A percentile compares a stretch with the other conserved stretches of the same genome.
Conservation (phyloP, 2,113 vertebrate genomes). For the Rhadina sibilatrix region DNA sequence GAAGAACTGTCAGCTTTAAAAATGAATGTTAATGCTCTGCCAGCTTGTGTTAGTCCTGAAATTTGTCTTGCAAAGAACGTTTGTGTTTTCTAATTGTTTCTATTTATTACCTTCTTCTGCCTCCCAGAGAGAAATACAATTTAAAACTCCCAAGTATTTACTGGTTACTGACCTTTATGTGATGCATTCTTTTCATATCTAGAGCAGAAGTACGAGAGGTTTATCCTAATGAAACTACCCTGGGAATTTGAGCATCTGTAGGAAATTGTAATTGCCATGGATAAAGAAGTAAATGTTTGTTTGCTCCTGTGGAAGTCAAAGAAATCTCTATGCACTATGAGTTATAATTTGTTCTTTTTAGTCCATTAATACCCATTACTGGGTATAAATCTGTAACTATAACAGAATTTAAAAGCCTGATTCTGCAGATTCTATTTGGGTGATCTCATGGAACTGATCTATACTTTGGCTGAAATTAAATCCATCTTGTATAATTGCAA, state of each 20-base stretch:
- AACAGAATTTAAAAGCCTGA: background rate
- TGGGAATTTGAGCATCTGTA: background rate
- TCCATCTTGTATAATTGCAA: background rate
- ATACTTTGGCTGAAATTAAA: background rate
- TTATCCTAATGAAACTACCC: background rate
- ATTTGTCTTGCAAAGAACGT: background rate
- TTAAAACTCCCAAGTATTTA: background rate
- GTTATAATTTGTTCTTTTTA: background rate
- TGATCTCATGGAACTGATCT: background rate
- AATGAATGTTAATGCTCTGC: background rate
- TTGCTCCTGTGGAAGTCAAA: background rate
- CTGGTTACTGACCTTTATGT: conserved; percentile 1
- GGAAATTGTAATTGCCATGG: background rate
- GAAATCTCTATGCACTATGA: background rate
- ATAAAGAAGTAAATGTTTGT: background rate
- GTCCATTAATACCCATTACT: background rate
- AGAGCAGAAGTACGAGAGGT: background rate
- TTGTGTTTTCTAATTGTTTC: background rate
- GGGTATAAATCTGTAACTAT: background rate
- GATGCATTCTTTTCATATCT: background rate
- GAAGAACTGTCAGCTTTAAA: background rate
- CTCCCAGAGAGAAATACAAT: background rate
- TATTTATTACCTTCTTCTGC: background rate
- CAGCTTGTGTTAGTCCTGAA: background rate
- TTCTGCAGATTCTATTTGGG: background rate